These are phyloP conservation scores for Drosophila asahinai DNA, from an alignment of 1,140 invertebrate genomes.

Conservation along the genomic window DNA sequence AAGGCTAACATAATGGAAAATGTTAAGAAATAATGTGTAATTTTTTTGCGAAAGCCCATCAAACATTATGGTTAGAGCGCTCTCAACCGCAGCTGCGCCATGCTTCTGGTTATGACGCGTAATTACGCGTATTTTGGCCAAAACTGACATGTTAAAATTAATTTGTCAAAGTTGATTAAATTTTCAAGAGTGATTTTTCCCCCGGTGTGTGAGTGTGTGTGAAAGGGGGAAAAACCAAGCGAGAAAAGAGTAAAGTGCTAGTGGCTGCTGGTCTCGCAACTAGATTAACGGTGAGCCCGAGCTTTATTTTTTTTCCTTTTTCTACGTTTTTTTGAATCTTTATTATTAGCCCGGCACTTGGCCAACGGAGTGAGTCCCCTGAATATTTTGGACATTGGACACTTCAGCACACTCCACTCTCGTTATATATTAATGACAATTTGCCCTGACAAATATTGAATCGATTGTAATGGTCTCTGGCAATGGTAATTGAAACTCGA, in stretches of 20 bases:
- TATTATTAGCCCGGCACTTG: slow-evolving; percentile 70
- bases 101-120: slow-evolving; percentile 1
- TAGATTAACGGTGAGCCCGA: slow-evolving; percentile 71
- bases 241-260: slow-evolving; percentile 41
- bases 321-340: slow-evolving; percentile 54
- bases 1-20: neutral
- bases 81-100: neutral
- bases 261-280: slow-evolving; percentile 60
- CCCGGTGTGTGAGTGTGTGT: neutral
- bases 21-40: neutral
- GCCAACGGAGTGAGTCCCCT: slow-evolving; percentile 19
- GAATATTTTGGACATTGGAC: slow-evolving; percentile 21
- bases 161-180: slow-evolving; percentile 8
- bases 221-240: slow-evolving; percentile 7
- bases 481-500: slow-evolving; percentile 53
- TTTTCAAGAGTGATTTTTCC: slow-evolving; percentile 15
- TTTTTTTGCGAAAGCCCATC: neutral
- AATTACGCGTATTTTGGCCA: neutral
- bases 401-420: slow-evolving; percentile 24
- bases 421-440: slow-evolving; percentile 58
- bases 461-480: slow-evolving; percentile 57
- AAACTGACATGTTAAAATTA: slow-evolving; percentile 10
- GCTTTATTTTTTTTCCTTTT: slow-evolving; percentile 44
- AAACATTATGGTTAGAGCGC: slow-evolving; percentile 7
- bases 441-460: slow-evolving; percentile 64